Base-by-base conservation (phyloP, 2,888 invertebrate genomes). In the Lottia scabra region DNA sequence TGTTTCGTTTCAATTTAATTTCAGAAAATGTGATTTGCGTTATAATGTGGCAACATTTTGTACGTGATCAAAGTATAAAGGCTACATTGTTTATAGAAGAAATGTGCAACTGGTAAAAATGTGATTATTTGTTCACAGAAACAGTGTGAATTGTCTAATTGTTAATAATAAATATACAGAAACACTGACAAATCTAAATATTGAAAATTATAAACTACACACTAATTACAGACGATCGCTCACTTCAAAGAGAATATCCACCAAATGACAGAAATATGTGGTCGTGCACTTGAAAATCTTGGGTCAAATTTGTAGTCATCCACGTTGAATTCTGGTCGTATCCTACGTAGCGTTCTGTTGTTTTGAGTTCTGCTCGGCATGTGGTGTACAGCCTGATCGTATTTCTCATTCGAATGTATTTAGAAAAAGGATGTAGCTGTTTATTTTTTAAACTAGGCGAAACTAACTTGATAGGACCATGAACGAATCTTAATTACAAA, bases 351-450 rank as follows among this genome's bases (percentile, higher is more conserved):
- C 38, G 10, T 38, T 38, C 38, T 38, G 38, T 38, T 38, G 8
- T 38, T 38, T 38, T 38, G 38, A 38, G 38, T 38, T 38, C 38
- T 38, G 38, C 38, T 38, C 45, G 65, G 65, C 70, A 70, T 70
- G 65, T 70, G 70, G 38, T 27, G n/a, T 26, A 26, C 70, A 70
- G 70, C 27, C 64, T 70, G n/a, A 23, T 23, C 19, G 48, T 27
- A 46, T 30, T 65, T 70, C 65, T 70, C 65, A 45, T 30, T 65
- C 30, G 48, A 15, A 70, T 23, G 23, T 70, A 65, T 70, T 70
- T 70, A 63, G 45, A 46, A 38, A 70, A 63, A 70, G 70, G 70
- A 70, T 70, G 70, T 70, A 65, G 64, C 15, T 70, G 70, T 70
- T 70, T 70, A 63, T 65, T 65, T 70, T 70, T 70, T 48, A 64